These are phyloP conservation scores for Ophthalmolycus amberensis DNA, from an alignment of 2,113 vertebrate species.

Conservation along the genomic window DNA sequence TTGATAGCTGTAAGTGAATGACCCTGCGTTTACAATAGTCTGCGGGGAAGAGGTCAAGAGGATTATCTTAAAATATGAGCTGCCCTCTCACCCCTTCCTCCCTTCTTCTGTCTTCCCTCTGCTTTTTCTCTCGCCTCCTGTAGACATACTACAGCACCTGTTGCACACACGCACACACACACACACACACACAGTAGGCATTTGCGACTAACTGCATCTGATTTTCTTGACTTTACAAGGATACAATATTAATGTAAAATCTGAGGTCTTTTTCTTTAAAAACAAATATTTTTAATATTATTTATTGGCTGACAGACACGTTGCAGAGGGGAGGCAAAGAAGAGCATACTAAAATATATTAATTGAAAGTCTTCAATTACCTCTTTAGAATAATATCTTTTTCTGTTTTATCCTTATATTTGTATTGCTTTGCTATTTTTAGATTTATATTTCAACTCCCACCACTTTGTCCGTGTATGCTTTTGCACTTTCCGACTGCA, in stretches of 20 bases:
- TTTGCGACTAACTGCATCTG: neutral
- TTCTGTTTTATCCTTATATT: neutral
- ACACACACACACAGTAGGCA: neutral
- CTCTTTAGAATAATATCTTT: neutral
- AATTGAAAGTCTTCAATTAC: neutral
- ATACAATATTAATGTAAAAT: neutral
- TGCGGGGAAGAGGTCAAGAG: conserved; percentile 70
- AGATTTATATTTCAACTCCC: conserved; percentile 2
- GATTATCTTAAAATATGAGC: conserved; percentile 80
- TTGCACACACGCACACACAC: conserved; percentile 28
- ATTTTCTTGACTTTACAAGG: conserved; percentile 20
- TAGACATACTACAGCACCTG: conserved; percentile 61
- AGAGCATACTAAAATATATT: neutral
- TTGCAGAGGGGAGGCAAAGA: neutral
- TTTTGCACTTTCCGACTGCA: neutral
- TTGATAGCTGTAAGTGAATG: conserved; percentile 51
- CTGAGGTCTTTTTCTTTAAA: neutral
- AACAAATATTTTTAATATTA: neutral
- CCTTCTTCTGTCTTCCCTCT: conserved; percentile 28
- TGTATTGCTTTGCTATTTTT: neutral
- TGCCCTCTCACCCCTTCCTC: conserved; percentile 54
- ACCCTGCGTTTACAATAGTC: conserved; percentile 57
- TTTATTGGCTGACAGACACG: neutral
- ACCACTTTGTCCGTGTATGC: neutral
- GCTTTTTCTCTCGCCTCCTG: neutral